phyloP scores from a whole-genome alignment of 1,140 invertebrate species.

The Nasonia longicornis region DNA sequence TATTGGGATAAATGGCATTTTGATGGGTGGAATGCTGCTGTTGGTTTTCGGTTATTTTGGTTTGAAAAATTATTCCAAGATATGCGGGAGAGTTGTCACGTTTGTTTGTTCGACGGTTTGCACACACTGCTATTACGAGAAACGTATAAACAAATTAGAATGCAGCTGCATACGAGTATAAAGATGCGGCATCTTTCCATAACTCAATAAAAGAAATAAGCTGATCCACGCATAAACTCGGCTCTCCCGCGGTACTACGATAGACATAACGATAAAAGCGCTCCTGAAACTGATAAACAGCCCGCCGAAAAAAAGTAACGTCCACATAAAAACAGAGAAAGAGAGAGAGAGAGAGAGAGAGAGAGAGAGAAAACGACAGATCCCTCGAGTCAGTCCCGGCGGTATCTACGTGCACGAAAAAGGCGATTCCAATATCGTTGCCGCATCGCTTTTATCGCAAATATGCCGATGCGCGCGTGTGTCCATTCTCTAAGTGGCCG shows the following conservation, averaged over 20 bases:
- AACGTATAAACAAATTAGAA: too few species aligned
- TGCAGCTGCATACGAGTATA: too few species aligned
- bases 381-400: neutral
- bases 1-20: neutral
- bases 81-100: too few species aligned
- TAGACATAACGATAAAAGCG: neutral
- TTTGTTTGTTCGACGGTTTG: too few species aligned
- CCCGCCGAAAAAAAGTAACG: neutral
- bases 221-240: neutral
- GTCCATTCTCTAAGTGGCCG: neutral
- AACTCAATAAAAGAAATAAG: neutral
- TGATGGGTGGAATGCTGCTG: neutral
- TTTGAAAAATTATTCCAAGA: neutral
- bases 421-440: slow-evolving; percentile 17
- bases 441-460: slow-evolving; percentile 26
- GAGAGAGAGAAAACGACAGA: neutral
- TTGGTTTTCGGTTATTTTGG: neutral
- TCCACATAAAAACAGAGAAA: neutral
- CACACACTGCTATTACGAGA: too few species aligned
- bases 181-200: neutral
- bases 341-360: neutral
- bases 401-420: neutral
- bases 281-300: neutral
- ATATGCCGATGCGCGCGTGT: slow-evolving; percentile 31
- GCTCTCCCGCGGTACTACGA: neutral